A percentile compares a stretch with the other conserved stretches of the same genome.
Conservation (phyloP, 2,797 vertebrate species). For the Acrossocheilus fasciatus region DNA sequence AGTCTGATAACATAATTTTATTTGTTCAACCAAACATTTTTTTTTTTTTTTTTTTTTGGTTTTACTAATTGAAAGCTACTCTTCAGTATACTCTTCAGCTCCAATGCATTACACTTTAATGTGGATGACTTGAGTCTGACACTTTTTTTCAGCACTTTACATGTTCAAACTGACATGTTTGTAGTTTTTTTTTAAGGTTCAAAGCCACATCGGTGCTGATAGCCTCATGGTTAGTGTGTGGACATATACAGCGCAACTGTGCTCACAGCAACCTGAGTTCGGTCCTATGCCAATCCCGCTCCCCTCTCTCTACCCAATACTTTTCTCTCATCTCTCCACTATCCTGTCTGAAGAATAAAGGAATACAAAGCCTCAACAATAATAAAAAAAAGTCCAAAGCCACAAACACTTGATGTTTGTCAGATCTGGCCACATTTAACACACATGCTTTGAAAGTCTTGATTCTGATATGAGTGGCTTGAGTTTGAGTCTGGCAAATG, state of each 20-base stretch:
- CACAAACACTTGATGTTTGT: background rate
- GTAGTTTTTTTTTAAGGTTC: background rate
- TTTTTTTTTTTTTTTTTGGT: rapidly evolving
- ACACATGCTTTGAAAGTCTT: background rate
- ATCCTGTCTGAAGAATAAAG: background rate
- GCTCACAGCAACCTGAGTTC: background rate
- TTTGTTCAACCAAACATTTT: no score
- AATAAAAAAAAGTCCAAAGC: background rate
- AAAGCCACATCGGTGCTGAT: no score
- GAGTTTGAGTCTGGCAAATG: background rate
- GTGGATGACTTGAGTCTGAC: background rate
- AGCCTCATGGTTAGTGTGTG: background rate
- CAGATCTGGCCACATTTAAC: background rate
- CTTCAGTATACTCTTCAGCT: background rate
- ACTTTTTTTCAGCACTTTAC: background rate
- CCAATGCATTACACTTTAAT: background rate
- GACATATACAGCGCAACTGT: background rate
- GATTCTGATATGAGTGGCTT: background rate
- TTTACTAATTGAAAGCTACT: background rate
- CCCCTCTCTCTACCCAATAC: background rate
- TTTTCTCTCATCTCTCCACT: background rate
- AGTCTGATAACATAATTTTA: background rate
- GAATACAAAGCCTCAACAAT: background rate
- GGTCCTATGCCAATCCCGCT: background rate
- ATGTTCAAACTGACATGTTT: background rate